These are phyloP conservation scores for Psettodes erumei DNA, from an alignment of 2,113 vertebrate genomes.

Conservation along the genomic window DNA sequence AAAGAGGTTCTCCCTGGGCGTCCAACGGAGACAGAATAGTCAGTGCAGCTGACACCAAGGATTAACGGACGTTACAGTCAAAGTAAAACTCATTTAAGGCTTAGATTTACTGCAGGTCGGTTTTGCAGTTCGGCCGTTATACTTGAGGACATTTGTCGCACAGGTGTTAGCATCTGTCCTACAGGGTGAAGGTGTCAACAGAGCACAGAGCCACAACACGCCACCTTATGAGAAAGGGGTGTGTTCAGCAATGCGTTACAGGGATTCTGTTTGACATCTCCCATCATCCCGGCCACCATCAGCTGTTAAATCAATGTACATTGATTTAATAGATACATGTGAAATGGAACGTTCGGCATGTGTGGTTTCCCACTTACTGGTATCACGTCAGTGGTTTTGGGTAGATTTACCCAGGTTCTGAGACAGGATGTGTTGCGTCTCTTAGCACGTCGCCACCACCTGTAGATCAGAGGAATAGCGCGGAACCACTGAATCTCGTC, in stretches of 20 bases:
- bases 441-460: not conserved
- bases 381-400: not conserved
- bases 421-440: not conserved
- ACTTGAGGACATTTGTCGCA: slow-evolving; percentile 5
- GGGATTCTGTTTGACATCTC: not conserved
- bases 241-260: not conserved
- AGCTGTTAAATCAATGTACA: not conserved
- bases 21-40: slow-evolving; percentile 12
- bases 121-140: not conserved
- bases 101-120: not conserved
- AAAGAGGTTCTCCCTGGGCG: slow-evolving; percentile 29
- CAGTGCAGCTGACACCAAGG: slow-evolving; percentile 6
- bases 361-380: not conserved
- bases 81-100: not conserved
- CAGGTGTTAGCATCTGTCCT: not conserved
- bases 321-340: no score
- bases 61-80: not conserved
- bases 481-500: not conserved
- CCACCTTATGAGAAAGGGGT: not conserved
- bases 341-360: not conserved
- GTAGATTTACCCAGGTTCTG: not conserved
- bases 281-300: not conserved
- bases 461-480: not conserved
- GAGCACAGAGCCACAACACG: not conserved
- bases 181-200: not conserved